Conservation (phyloP, 64 coral and sea anemone species). For the Catalaphyllia jardinei region DNA sequence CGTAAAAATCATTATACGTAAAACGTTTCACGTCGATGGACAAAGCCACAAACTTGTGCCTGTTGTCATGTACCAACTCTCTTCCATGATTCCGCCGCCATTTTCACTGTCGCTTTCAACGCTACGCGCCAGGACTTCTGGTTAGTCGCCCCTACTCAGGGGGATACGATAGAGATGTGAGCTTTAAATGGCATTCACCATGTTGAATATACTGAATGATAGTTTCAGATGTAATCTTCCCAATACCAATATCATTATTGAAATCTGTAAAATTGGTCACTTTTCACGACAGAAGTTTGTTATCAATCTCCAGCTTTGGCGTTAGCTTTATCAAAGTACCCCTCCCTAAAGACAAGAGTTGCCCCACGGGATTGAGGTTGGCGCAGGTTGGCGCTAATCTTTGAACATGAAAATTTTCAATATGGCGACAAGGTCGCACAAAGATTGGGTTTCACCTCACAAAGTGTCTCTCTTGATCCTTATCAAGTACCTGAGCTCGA, state of each 20-base stretch:
- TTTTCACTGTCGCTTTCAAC: not conserved
- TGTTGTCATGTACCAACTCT: constrained; percentile 27
- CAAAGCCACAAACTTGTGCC: constrained; percentile 10
- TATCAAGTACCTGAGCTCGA: constrained; percentile 67
- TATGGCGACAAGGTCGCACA: constrained; percentile 67
- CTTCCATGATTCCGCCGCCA: constrained; percentile 63
- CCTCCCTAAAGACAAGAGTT: not conserved
- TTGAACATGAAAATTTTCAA: constrained; percentile 57
- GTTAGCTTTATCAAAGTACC: not conserved
- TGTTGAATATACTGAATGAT: not conserved
- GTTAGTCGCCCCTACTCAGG: not conserved
- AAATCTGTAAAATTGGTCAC: too few relatives aligned
- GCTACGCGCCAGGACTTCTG: constrained; percentile 27
- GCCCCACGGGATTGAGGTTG: constrained; percentile 13
- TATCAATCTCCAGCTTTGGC: too few relatives aligned
- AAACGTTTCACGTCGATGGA: not conserved
- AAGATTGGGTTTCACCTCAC: constrained; percentile 85
- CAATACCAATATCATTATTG: too few relatives aligned
- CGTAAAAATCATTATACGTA: constrained; percentile 88
- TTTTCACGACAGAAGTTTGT: too few relatives aligned
- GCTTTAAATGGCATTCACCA: not conserved
- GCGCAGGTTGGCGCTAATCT: constrained; percentile 45
- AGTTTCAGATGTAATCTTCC: not conserved
- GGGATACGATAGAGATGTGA: not conserved
- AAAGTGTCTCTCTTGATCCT: constrained; percentile 81